phyloP scores from a whole-genome alignment of 2,888 invertebrate species.

The Apotomis turbidana region DNA sequence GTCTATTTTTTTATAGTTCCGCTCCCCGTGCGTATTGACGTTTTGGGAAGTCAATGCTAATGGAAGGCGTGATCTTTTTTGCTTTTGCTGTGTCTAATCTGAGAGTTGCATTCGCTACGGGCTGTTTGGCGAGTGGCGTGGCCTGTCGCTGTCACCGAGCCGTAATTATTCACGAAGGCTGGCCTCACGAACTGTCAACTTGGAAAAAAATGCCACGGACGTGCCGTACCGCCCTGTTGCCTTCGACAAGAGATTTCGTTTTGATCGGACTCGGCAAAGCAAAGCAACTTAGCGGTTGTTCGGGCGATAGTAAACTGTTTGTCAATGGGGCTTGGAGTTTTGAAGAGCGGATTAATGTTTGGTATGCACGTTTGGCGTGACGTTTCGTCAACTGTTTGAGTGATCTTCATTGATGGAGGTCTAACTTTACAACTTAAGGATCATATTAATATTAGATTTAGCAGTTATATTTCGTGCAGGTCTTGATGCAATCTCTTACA shows the following conservation, averaged over 20 bases:
- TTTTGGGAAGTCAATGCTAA: conserved; percentile 75
- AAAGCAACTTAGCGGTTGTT: neutral
- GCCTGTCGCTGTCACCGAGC: conserved; percentile 77
- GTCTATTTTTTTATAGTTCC: conserved; percentile 40
- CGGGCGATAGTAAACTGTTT: conserved; percentile 7
- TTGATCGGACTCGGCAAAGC: conserved; percentile 16
- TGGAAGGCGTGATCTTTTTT: conserved; percentile 78
- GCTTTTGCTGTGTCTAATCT: conserved; percentile 72
- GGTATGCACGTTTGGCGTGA: neutral
- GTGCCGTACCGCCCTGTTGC: conserved; percentile 49
- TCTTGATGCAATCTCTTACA: too few species aligned
- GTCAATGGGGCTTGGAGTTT: neutral
- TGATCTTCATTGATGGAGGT: neutral
- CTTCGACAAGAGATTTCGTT: conserved; percentile 41
- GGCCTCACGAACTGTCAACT: conserved; percentile 60
- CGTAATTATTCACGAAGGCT: conserved; percentile 78
- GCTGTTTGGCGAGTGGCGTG: conserved; percentile 72
- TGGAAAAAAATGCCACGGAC: conserved; percentile 60
- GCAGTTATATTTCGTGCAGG: too few species aligned
- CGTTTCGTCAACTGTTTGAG: conserved; percentile 5
- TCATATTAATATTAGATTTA: too few species aligned
- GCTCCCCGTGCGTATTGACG: conserved; percentile 73
- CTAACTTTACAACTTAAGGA: neutral
- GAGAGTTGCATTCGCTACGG: conserved; percentile 73
- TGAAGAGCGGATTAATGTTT: neutral